Evolutionary conservation across 1,140 invertebrate genomes (phyloP).

Genomic region (Euwallacea similis): DNA sequence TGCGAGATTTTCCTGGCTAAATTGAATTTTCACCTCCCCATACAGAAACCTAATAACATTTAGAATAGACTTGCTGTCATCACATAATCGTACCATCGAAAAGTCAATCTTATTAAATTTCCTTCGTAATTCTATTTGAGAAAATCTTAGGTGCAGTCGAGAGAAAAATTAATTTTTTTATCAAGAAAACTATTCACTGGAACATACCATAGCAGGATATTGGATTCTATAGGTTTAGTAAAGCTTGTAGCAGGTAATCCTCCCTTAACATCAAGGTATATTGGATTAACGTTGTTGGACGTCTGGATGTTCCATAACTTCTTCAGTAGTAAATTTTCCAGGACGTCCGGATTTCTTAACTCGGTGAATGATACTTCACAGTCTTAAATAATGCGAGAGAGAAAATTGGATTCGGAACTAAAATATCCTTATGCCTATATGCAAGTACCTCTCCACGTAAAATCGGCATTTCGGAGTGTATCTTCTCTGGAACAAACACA

Average conservation of each 20-base stretch:
- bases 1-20: neutral
- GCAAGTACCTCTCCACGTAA: too few relatives aligned
- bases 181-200: neutral
- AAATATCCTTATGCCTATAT: too few relatives aligned
- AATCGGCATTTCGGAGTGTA: too few relatives aligned
- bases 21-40: constrained; percentile 1
- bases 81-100: neutral
- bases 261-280: neutral
- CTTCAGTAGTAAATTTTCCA: too few relatives aligned
- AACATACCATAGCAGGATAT: neutral
- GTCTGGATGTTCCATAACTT: too few relatives aligned
- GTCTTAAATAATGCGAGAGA: too few relatives aligned
- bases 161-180: neutral
- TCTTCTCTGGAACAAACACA: neutral
- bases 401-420: too few relatives aligned
- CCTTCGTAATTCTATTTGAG: neutral
- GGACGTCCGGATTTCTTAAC: too few relatives aligned
- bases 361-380: too few relatives aligned
- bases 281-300: too few relatives aligned
- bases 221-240: constrained; percentile 1
- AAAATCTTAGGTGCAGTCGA: too few relatives aligned
- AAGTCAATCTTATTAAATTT: constrained; percentile 7
- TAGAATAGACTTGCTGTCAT: neutral
- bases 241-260: neutral
- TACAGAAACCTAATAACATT: constrained; percentile 2